Evolutionary conservation across 2,797 vertebrate genomes (phyloP), one percentile per base, ranked within the genome.

Genomic region (Cyclopterus lumpus): DNA sequence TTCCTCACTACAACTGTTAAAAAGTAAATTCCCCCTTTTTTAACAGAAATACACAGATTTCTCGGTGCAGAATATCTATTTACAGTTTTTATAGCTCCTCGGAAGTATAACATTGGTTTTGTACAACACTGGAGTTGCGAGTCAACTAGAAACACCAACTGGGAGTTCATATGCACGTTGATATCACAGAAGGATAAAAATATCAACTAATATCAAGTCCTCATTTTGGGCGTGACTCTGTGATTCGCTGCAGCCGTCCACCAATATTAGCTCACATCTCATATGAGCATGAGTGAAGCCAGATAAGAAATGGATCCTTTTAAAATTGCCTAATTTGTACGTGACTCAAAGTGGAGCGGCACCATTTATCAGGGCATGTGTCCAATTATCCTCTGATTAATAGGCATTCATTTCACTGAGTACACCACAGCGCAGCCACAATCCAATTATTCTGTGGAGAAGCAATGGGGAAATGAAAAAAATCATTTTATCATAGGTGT

Each of bases 301-400:
- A 84, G 91, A 93, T 93, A 92, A 91, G 88, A 91, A 91, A 92
- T 86, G 87, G 90, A 91, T 91, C 84, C 83, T 76, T n/a, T 87
- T 80, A 82, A 91, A 91, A 88, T 81, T 80, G 80, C 84, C 89
- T 92, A 90, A 94, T 94, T 93, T 92, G 83, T 92, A 91, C 75
- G 71, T 91, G 92, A 93, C 83, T 91, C 82, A 88, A 90, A 90
- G 90, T 91, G 86, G 88, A 92, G 90, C 91, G 74, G 89, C 70
- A 49, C 67, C 89, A 90, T 93, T 93, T 92, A 92, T 93, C 91
- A 90, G 86, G 80, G 88, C 88, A 86, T 89, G 90, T 92, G 90
- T 90, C 86, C 92, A 94, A 94, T 95, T 95, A 94, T 82, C 79
- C 81, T 77, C 73, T 93, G 92, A 95, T 94, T 93, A 95, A 94